Conservation (phyloP, 2,797 vertebrate genomes). For the Eidolon dupreanum region DNA sequence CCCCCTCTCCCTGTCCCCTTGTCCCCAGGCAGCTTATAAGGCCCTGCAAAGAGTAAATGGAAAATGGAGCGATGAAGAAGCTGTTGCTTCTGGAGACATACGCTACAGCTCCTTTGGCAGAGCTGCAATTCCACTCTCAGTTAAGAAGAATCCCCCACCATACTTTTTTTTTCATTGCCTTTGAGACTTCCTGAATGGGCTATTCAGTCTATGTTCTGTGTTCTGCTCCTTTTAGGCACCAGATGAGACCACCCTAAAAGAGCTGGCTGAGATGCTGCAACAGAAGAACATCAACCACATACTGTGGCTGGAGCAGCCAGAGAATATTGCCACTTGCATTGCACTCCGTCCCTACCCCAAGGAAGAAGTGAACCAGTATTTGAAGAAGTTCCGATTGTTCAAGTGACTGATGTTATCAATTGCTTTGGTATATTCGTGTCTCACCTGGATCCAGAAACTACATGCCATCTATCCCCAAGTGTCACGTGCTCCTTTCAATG, state of each 20-base stretch:
- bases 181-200: background rate
- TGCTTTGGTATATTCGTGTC: background rate
- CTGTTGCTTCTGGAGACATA: background rate
- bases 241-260: constrained; percentile 88
- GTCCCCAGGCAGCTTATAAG: background rate
- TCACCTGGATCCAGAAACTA: background rate
- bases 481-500: background rate
- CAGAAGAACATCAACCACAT: constrained; percentile 89
- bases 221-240: constrained; percentile 86
- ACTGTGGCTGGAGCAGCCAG: constrained; percentile 94
- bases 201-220: background rate
- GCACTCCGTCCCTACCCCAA: constrained; percentile 93
- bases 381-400: constrained; percentile 93
- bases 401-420: constrained; percentile 83
- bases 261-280: constrained; percentile 86
- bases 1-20: background rate
- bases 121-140: background rate
- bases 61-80: background rate
- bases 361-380: constrained; percentile 89
- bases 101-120: background rate
- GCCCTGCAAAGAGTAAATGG: background rate
- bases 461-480: background rate
- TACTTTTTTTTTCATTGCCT: background rate
- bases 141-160: background rate
- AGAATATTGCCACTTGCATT: constrained; percentile 93